Evolutionary conservation across 2,113 vertebrate genomes (phyloP), one percentile per base, ranked within the genome.

Genomic region (Brachyistius frenatus): DNA sequence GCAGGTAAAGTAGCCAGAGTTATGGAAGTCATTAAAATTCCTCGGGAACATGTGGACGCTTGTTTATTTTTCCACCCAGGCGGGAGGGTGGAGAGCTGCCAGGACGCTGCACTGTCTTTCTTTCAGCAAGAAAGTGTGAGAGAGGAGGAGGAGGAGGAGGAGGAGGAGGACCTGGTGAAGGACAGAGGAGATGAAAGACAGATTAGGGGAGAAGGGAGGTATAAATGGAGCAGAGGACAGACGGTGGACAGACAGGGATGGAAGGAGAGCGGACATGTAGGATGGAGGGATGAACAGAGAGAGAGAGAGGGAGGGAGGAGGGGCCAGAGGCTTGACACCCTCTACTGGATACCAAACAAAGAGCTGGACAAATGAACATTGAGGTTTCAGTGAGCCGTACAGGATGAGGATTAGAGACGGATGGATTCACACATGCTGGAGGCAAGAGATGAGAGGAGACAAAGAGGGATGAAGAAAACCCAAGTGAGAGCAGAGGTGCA

Each of bases 21-120:
- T 91, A 95, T 93, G 94, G 94, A 95, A 96, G 94, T 93, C 94
- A 96, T 95, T 95, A 95, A 95, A 95, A 96, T 95, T 95, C 93
- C 90, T 73, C 67, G 66, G 79, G 83, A 95, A 91, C 89, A 89
- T 83, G 88, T 93, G 92, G 85, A 93, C 83, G 32, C 84, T 93
- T 95, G 92, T 91, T 94, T 94, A 90, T 92, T 95, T 95, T 91
- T 90, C 91, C 73, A 5, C 81, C 84, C 88, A 88, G 87, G 89
- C 74, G 39, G 68, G 84, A 85, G 89, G 87, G 61, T 74, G 91
- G 90, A 87, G 49, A 74, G 66, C 80, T 86, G 79, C 82, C 73
- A 88, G 82, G 85, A 89, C 62, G 47, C 73, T 54, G 80, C 76
- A 61, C 85, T 90, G 90, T 92, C 90, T 77, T 71, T 86, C 64